These are phyloP conservation scores for Pangasius djambal DNA, from an alignment of 2,797 vertebrate species.

Conservation along the genomic window DNA sequence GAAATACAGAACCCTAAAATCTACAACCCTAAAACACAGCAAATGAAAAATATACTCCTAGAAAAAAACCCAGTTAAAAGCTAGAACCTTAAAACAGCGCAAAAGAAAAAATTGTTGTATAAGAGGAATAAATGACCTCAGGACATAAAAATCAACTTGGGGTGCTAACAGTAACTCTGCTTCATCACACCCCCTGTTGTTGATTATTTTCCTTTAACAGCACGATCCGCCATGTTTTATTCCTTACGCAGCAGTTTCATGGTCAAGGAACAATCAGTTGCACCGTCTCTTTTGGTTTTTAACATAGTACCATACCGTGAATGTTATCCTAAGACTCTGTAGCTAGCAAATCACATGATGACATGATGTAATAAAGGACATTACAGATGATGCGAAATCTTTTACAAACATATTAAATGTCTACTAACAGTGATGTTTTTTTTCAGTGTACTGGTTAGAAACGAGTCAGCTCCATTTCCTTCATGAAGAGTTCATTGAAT, in stretches of 20 bases:
- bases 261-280: not conserved
- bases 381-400: not conserved
- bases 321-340: not conserved
- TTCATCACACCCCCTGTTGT: not conserved
- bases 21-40: not conserved
- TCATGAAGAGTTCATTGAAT: not conserved
- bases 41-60: not conserved
- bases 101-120: not conserved
- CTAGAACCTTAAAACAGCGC: not conserved
- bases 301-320: not conserved
- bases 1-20: not conserved
- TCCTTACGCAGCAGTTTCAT: not conserved
- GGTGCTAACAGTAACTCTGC: not conserved
- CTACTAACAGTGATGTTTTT: not conserved
- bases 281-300: not conserved
- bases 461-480: not conserved
- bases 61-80: too few relatives aligned
- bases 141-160: not conserved
- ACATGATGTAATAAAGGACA: too few relatives aligned
- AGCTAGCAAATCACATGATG: not conserved
- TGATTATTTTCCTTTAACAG: not conserved
- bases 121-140: not conserved
- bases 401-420: not conserved
- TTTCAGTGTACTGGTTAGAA: not conserved
- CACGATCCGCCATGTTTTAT: not conserved